Conservation (phyloP, 2,888 invertebrate species). For the Nephrocerus scutellatus region DNA sequence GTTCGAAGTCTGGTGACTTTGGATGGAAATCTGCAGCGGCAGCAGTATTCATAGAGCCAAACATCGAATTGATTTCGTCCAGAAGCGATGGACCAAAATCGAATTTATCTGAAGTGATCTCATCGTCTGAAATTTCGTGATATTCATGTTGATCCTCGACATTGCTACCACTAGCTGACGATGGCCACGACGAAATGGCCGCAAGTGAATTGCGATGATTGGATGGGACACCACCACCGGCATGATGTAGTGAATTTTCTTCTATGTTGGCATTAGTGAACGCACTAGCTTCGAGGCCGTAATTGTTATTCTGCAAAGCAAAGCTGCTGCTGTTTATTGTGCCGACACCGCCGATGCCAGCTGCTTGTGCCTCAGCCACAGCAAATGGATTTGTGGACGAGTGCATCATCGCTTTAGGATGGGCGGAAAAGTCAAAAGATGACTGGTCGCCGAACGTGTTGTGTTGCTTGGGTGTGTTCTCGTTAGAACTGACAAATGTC, state of each 20-base stretch:
- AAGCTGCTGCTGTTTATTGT: conserved; percentile 27
- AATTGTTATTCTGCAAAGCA: conserved; percentile 43
- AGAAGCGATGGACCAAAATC: conserved; percentile 85
- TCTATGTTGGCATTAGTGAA: conserved; percentile 31
- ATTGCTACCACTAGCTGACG: conserved; percentile 29
- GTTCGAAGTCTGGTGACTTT: conserved; percentile 48
- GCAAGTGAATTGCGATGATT: neutral
- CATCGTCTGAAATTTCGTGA: conserved; percentile 77
- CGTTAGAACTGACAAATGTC: conserved; percentile 45
- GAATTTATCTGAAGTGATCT: conserved; percentile 50
- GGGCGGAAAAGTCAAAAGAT: conserved; percentile 41
- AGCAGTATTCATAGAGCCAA: conserved; percentile 54
- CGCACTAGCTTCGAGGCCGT: conserved; percentile 37
- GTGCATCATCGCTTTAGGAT: conserved; percentile 19
- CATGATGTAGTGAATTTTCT: conserved; percentile 23
- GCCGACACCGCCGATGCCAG: conserved; percentile 19
- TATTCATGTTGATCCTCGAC: conserved; percentile 60
- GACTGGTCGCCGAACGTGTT: conserved; percentile 36
- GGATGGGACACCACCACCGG: neutral
- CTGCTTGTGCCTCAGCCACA: conserved; percentile 23
- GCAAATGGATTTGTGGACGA: conserved; percentile 46
- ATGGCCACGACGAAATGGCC: conserved; percentile 26
- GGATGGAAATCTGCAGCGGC: conserved; percentile 31
- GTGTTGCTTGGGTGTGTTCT: conserved; percentile 44
- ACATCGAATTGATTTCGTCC: conserved; percentile 85